Conservation (phyloP, 2,113 vertebrate genomes). For the Laterallus jamaicensis region DNA sequence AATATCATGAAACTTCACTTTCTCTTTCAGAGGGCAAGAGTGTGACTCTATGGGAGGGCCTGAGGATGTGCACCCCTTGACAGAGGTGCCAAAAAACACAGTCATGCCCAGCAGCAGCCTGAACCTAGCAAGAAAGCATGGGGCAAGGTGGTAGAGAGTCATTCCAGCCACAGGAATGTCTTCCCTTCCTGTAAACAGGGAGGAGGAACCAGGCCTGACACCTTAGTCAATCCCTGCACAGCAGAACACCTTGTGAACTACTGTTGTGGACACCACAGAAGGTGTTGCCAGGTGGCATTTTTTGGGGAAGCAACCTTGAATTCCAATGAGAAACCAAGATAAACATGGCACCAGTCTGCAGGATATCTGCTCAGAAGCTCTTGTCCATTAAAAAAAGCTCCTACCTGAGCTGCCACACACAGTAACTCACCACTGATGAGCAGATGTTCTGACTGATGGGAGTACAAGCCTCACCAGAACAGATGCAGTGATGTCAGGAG, state of each 20-base stretch:
- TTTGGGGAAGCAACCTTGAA: background rate
- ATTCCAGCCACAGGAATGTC: background rate
- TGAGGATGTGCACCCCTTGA: rapidly evolving
- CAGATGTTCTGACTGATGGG: background rate
- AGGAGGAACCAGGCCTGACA: background rate
- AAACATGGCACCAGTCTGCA: background rate
- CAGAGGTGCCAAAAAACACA: background rate
- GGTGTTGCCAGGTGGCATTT: background rate
- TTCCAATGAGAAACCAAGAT: background rate
- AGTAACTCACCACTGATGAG: background rate
- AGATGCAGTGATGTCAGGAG: background rate
- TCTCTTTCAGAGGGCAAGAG: background rate
- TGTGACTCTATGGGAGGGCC: rapidly evolving
- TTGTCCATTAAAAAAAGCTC: background rate
- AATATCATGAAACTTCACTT: no score
- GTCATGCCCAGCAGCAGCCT: background rate
- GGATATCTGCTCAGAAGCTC: background rate
- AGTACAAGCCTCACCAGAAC: background rate
- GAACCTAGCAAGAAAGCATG: background rate
- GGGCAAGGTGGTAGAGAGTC: background rate
- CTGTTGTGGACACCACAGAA: background rate
- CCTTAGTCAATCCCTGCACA: background rate
- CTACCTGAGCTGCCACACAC: background rate
- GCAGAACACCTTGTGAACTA: background rate
- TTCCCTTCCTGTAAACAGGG: background rate